Base-by-base conservation (phyloP, 2,113 vertebrate genomes). In the Copsychus sechellarum region DNA sequence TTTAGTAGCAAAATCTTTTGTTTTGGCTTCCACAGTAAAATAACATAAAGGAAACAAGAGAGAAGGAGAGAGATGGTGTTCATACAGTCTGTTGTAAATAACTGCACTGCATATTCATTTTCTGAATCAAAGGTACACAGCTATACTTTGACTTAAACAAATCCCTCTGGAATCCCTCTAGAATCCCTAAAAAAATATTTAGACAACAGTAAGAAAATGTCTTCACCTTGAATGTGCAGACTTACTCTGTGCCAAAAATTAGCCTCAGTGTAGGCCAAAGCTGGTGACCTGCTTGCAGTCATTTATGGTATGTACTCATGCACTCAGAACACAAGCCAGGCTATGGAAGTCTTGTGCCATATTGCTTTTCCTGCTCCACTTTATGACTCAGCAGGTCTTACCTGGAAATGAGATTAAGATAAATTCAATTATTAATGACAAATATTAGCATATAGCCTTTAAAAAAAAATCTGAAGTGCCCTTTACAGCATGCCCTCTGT, bases 301-400 rank as follows among this genome's bases (percentile, higher is more conserved):
- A 29, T 50, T 2, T 8, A 5, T 28, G 25, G 14, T 14, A 13
- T 5, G 12, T 31, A 22, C 15, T 65, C 14, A 17, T 18, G 5
- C 23, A 6, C 3, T 5, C 9, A 64, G 50, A 84, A 54, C 13
- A 58, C 6, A 17, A 62, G 36, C 13, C 1, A 0, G 48, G 14
- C n/a, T 43, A 5, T 28, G 54, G 18, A 86, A 86, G 9, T n/a
- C 7, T 34, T n/a, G 22, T 28, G n/a, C 47, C 29, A 25, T 60
- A 25, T 10, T 74, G 15, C 28, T 73, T 74, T 81, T 86, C 38
- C 72, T 84, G n/a, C 28, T 84, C 29, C 12, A 14, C 5, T 81
- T 74, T 47, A 29, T 64, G 45, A 40, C 31, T 65, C 58, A 54
- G 25, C 23, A 90, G 34, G 13, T 17, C 4, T 73, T 89, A 58